phyloP scores from a whole-genome alignment of 2,113 vertebrate species.

The Neolamprologus sp. region DNA sequence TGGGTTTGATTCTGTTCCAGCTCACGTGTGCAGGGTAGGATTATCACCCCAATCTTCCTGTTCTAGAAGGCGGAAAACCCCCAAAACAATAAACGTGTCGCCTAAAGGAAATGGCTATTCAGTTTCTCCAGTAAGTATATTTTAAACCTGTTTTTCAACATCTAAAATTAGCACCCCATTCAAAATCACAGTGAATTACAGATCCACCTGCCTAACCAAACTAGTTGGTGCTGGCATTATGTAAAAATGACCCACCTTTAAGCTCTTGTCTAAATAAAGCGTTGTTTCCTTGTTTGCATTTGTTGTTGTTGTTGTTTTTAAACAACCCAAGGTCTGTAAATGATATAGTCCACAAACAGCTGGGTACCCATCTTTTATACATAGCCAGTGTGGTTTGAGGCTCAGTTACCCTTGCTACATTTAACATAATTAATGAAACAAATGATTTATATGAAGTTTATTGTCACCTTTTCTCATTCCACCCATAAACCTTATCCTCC shows the following conservation, averaged over 20 bases:
- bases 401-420: neutral
- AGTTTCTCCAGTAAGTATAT: neutral
- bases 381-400: neutral
- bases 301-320: neutral
- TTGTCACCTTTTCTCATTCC: neutral
- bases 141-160: neutral
- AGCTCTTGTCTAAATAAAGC: neutral
- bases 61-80: neutral
- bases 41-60: neutral
- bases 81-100: neutral
- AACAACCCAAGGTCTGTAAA: rapidly evolving
- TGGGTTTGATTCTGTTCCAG: neutral
- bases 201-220: neutral
- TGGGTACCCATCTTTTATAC: neutral
- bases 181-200: neutral
- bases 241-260: neutral
- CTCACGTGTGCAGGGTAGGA: neutral
- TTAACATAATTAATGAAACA: neutral
- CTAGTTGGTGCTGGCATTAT: neutral
- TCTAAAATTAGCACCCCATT: neutral
- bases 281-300: neutral
- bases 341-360: neutral
- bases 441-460: neutral
- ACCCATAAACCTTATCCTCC: neutral
- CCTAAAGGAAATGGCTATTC: neutral